Evolutionary conservation across 2,888 invertebrate genomes (phyloP).

Genomic region (Bursaphelenchus okinawaensis): DNA sequence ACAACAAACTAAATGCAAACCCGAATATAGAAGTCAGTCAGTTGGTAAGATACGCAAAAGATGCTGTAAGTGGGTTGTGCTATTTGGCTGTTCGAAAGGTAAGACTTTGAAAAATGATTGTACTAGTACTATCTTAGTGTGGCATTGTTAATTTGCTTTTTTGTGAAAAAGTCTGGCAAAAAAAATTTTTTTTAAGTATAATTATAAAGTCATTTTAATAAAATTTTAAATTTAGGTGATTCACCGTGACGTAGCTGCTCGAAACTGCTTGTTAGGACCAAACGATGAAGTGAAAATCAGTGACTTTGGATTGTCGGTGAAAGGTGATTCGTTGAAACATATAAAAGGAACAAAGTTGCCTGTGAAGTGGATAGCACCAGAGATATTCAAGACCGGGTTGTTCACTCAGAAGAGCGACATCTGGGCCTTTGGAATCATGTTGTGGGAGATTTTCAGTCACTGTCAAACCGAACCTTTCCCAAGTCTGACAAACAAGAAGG

Average conservation of each 20-base stretch:
- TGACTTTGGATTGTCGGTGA: conserved; percentile 6
- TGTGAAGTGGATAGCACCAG: neutral
- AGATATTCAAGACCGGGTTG: neutral
- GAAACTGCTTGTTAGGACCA: conserved; percentile 3
- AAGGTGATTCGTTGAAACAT: neutral
- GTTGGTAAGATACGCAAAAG: conserved; percentile 3
- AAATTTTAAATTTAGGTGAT: too few species aligned
- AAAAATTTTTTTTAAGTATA: too few species aligned
- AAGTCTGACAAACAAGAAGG: neutral
- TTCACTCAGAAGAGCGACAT: neutral
- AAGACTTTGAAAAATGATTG: neutral
- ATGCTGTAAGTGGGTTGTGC: conserved; percentile 9
- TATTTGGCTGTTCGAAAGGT: conserved; percentile 9
- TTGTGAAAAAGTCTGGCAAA: too few species aligned
- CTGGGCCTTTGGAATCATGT: neutral
- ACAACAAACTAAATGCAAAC: neutral
- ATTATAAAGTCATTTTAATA: too few species aligned
- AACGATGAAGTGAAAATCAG: conserved; percentile 11
- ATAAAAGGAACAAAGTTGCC: neutral
- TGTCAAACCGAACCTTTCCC: neutral
- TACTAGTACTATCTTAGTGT: neutral
- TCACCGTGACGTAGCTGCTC: neutral
- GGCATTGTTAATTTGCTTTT: too few species aligned
- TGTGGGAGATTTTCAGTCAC: neutral
- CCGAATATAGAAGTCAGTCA: neutral